Evolutionary conservation across 2,113 vertebrate genomes (phyloP), one percentile per base, ranked within the genome.

Genomic region (Gallinago undulata): DNA sequence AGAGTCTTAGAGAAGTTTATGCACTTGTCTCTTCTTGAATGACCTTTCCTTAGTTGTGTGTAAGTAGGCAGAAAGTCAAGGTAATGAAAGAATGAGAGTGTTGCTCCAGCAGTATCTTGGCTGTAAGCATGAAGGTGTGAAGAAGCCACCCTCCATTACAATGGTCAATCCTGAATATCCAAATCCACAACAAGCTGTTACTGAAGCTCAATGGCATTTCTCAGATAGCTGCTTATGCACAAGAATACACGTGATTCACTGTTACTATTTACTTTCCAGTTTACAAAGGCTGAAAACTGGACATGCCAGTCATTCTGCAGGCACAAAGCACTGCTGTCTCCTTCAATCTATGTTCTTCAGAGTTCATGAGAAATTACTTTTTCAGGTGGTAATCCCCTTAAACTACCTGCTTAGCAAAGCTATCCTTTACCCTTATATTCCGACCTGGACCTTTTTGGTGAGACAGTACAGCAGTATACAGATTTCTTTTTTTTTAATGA

Each of bases 131-230:
- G 25, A 31, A 57, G 31, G 41, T 82, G 18, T 15, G 2, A 69
- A 60, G 33, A 35, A 83, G 39, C 21, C 60, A 22, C 23, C 1
- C 3, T 27, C 14, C 19, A 5, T 8, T 14, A 4, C 5, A 41
- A 3, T 0, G 19, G 5, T 21, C 50, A 63, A 4, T 6, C 11
- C 33, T 10, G 2, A 31, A 50, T 1, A 51, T 7, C 11, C 51
- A 51, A 24, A 19, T 11, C 5, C 60, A 64, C 25, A 17, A 10
- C 0, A 2, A 48, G 43, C 2, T 39, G 18, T 9, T 6, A 1
- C 33, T 62, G 67, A 43, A 35, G 9, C 28, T 33, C 17, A 28
- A 11, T 3, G 41, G 18, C 30, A 45, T 23, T 13, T 41, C 70
- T 47, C 51, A 37, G 21, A 12, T 9, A 39, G 22, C 22, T 3